phyloP scores from a whole-genome alignment of 1,140 invertebrate species.

The Apis laboriosa region DNA sequence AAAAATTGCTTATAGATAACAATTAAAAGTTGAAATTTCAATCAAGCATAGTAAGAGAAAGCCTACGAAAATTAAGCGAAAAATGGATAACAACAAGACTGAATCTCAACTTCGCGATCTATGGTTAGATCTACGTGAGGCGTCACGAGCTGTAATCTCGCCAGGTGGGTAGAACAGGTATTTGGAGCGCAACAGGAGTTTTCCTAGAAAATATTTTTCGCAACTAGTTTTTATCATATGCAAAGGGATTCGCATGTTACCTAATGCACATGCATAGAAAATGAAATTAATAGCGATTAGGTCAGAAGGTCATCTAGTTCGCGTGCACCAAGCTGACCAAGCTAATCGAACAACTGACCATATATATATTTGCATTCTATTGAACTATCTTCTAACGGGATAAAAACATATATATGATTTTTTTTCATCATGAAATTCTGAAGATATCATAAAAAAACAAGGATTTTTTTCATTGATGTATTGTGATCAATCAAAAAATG shows the following conservation, averaged over 20 bases:
- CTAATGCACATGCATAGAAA: conserved; percentile 36
- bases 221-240: neutral
- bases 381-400: neutral
- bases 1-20: neutral
- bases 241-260: conserved; percentile 44
- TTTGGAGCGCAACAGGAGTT: conserved; percentile 64
- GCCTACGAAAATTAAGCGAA: neutral
- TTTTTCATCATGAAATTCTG: neutral
- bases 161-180: conserved; percentile 67
- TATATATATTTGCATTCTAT: neutral
- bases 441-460: neutral
- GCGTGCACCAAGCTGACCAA: conserved; percentile 40
- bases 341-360: conserved; percentile 9
- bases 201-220: neutral
- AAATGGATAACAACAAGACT: conserved; percentile 55
- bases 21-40: neutral
- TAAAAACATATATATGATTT: neutral
- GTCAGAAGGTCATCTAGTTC: conserved; percentile 64
- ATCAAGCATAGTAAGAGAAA: conserved; percentile 41
- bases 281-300: conserved; percentile 67
- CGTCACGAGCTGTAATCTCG: conserved; percentile 57
- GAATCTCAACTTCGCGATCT: conserved; percentile 40
- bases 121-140: conserved; percentile 61
- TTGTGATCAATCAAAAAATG: neutral
- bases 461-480: neutral